Base-by-base conservation (phyloP, 2,888 invertebrate genomes). In the Sphaeridia pumilis region DNA sequence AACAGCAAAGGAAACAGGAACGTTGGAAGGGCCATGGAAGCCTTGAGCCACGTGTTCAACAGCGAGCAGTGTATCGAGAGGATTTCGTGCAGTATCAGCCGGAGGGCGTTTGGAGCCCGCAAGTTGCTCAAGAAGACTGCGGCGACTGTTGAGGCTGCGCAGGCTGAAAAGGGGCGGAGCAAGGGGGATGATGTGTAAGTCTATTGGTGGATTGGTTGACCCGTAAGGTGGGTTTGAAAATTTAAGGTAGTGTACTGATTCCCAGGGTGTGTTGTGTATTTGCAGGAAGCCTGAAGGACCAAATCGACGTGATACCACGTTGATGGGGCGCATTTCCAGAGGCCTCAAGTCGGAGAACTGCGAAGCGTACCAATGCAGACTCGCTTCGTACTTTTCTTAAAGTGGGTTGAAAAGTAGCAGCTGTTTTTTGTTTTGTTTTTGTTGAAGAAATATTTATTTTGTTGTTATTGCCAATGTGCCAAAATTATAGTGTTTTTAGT, bases 101-200 rank as follows among this genome's bases (percentile, higher is more conserved):
- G 31, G 14, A 14, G 38, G 38, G 17, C 38, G 20, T 38, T 38
- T 17, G 17, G 17, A 7, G 17, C 12, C 5, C 38, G 38, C 7
- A 38, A 38, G 38, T 7, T 14, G 7, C 38, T 17, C 38, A 38
- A 38, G 38, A 38, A 38, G 38, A 38, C 12, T 38, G 38, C 10
- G 17, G 20, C 12, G 17, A n/a, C n/a, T n/a, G n/a, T n/a, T n/a
- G 38, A 38, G 38, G 12, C 38, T 17, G 38, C 7, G 20, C 17
- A 38, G 20, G 14, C 7, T 31, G 38, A 38, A 17, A 20, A 38
- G 31, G 31, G 14, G 14, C 31, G 14, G 14, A 14, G 5, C 12
- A 38, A 38, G 38, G 38, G 38, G 5, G 38, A 38, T 7, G 38
- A 38, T 38, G 38, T 38, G 38, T 38, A 17, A 38, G 38, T 38